These are phyloP conservation scores for Drosophila limbata DNA, from an alignment of 2,888 invertebrate species.

Conservation along the genomic window DNA sequence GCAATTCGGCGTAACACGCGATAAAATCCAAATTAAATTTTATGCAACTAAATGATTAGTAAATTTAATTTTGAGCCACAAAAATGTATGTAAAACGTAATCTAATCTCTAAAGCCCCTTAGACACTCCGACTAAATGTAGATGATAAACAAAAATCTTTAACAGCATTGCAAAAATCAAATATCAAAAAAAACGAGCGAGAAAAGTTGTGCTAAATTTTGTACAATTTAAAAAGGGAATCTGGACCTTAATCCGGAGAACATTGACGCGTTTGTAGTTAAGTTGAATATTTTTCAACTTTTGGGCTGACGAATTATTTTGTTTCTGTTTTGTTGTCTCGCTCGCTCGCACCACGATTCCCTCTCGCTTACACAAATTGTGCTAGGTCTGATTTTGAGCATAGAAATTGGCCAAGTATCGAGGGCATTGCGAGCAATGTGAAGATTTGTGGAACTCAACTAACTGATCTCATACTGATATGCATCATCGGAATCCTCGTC, in stretches of 20 bases:
- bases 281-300: not conserved
- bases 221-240: constrained; percentile 6
- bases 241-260: not conserved
- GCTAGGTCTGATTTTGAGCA: constrained; percentile 24
- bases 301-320: not conserved
- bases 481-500: constrained; percentile 86
- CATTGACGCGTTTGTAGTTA: not conserved
- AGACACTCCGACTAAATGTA: not conserved
- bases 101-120: constrained; percentile 22
- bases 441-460: constrained; percentile 26
- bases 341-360: not conserved
- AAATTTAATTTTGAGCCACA: constrained; percentile 34
- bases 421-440: constrained; percentile 3
- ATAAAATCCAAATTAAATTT: constrained; percentile 2
- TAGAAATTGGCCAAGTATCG: constrained; percentile 8
- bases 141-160: not conserved
- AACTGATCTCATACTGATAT: constrained; percentile 81
- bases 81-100: constrained; percentile 19
- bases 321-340: not conserved
- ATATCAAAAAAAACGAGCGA: not conserved
- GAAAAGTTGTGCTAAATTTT: constrained; percentile 12
- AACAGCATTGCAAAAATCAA: not conserved
- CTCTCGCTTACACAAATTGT: constrained; percentile 15
- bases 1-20: constrained; percentile 3
- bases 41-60: constrained; percentile 22